These are phyloP conservation scores for Plectropomus leopardus DNA, from an alignment of 2,113 vertebrate genomes.

Conservation along the genomic window DNA sequence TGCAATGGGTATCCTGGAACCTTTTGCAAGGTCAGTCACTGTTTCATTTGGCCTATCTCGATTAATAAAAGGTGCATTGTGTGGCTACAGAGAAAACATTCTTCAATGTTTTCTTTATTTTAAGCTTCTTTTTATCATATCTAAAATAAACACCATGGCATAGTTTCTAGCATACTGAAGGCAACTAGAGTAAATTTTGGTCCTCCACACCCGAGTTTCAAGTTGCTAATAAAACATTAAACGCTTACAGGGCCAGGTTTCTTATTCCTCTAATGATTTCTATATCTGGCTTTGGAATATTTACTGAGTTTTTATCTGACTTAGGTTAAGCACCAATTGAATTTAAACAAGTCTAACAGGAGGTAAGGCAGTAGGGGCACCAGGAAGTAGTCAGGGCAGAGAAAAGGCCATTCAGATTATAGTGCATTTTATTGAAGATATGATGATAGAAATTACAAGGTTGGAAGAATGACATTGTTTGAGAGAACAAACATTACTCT, in stretches of 20 bases:
- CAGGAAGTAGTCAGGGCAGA: neutral
- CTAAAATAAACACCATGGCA: constrained; percentile 50
- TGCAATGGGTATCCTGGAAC: neutral
- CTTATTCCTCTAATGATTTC: constrained; percentile 32
- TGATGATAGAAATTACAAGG: neutral
- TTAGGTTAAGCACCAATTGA: constrained; percentile 31
- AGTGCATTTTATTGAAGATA: neutral
- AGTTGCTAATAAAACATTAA: constrained; percentile 28
- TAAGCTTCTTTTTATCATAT: constrained; percentile 30
- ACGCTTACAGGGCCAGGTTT: constrained; percentile 6
- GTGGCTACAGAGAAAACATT: constrained; percentile 20
- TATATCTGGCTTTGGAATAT: constrained; percentile 35
- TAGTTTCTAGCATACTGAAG: constrained; percentile 21
- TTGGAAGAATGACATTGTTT: neutral
- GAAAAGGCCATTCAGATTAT: neutral
- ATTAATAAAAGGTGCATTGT: constrained; percentile 30
- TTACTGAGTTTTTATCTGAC: constrained; percentile 25
- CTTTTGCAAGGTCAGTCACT: neutral
- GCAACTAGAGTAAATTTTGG: constrained; percentile 18
- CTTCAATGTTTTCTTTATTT: constrained; percentile 12
- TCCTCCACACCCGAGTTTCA: constrained; percentile 23
- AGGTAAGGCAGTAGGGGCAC: neutral
- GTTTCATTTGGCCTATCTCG: constrained; percentile 8
- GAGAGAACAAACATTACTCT: neutral
- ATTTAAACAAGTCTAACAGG: constrained; percentile 7